phyloP scores from a whole-genome alignment of 2,888 invertebrate species.

The Andrena bicolor region DNA sequence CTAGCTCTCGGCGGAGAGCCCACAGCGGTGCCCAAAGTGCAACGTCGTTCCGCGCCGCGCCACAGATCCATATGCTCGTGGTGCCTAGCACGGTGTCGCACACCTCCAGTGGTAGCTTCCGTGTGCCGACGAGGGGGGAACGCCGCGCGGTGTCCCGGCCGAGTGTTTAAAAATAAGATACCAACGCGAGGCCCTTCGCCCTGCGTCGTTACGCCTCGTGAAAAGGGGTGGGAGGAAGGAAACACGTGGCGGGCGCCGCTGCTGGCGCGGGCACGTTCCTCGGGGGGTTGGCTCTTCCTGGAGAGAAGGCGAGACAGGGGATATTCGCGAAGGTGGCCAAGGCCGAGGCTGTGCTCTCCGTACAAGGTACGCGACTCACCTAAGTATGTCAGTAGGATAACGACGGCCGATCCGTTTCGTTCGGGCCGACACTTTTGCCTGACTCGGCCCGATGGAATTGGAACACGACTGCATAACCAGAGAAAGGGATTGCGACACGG shows the following conservation, averaged over 20 bases:
- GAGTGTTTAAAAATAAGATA: conserved; percentile 60
- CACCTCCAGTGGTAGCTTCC: conserved; percentile 45
- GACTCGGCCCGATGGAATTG: conserved; percentile 60
- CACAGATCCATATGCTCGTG: conserved; percentile 49
- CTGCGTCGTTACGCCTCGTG: conserved; percentile 7
- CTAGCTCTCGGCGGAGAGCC: too few relatives aligned
- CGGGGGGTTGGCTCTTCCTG: conserved; percentile 19
- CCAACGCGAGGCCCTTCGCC: conserved; percentile 55
- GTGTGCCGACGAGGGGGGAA: conserved; percentile 35
- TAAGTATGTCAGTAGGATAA: conserved; percentile 79
- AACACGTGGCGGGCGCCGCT: conserved; percentile 50
- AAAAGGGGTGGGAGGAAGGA: not conserved
- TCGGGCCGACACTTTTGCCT: conserved; percentile 62
- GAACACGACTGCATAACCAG: conserved; percentile 60
- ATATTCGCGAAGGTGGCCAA: conserved; percentile 64
- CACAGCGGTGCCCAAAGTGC: conserved; percentile 2
- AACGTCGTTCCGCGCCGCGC: conserved; percentile 11
- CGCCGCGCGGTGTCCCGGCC: conserved; percentile 15
- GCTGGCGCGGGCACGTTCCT: not conserved
- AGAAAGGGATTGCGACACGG: conserved; percentile 60
- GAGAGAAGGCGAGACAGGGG: conserved; percentile 25
- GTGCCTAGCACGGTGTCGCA: conserved; percentile 12
- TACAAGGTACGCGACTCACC: conserved; percentile 53
- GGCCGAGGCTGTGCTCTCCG: conserved; percentile 63
- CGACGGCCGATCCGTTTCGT: conserved; percentile 65